These are phyloP conservation scores for Rhagoletis pomonella DNA, from an alignment of 1,140 invertebrate genomes.

Conservation along the genomic window DNA sequence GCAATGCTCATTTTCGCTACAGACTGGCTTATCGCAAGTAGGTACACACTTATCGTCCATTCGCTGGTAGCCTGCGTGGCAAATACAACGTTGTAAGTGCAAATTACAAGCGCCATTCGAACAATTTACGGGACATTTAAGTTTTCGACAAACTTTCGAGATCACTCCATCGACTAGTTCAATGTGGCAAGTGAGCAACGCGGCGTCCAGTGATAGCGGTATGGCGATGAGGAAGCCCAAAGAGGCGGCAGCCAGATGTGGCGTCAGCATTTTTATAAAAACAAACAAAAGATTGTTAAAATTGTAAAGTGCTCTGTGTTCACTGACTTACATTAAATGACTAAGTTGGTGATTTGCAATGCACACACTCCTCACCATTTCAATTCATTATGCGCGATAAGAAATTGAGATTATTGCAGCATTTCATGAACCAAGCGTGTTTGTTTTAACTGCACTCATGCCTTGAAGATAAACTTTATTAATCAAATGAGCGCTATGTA, in stretches of 20 bases:
- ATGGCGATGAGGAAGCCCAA: not conserved
- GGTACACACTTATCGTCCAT: not conserved
- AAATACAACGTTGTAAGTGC: not conserved
- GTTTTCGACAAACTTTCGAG: not conserved
- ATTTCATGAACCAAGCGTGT: not conserved
- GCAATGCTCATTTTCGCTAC: not conserved
- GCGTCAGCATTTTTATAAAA: not conserved
- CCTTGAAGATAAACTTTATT: too few relatives aligned
- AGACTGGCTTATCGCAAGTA: not conserved
- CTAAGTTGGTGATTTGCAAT: not conserved
- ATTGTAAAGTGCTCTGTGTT: not conserved
- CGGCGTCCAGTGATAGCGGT: not conserved
- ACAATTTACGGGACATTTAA: conserved; percentile 3
- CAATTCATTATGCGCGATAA: too few relatives aligned
- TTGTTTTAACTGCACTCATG: too few relatives aligned
- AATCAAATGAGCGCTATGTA: too few relatives aligned
- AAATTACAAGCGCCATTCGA: conserved; percentile 8
- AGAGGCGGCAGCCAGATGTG: not conserved
- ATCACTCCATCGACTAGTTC: not conserved
- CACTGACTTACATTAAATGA: not conserved
- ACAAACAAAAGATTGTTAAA: not conserved
- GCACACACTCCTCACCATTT: not conserved
- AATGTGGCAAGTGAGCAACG: not conserved
- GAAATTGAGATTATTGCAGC: too few relatives aligned
- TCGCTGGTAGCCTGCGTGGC: not conserved